Percentiles rank a stretch among this genome's conserved stretches.
phyloP scores from a whole-genome alignment of 1,140 invertebrate species.

The Doryteuthis pealeii region DNA sequence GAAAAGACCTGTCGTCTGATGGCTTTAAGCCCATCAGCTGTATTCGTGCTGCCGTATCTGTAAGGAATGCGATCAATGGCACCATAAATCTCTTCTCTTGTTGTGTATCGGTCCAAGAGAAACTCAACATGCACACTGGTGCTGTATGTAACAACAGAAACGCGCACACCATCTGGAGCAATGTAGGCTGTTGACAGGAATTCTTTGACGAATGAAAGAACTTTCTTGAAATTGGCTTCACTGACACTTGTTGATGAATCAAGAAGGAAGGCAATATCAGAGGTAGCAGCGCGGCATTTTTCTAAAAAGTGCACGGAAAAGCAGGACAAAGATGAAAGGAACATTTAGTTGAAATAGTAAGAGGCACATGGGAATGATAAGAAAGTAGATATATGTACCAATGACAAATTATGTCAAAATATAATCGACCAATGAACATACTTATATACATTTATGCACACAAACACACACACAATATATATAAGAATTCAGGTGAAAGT shows the following conservation, averaged over 20 bases:
- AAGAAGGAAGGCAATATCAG: constrained; percentile 44
- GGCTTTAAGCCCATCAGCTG: constrained; percentile 29
- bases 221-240: constrained; percentile 34
- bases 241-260: constrained; percentile 44
- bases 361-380: too few relatives aligned
- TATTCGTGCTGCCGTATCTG: constrained; percentile 38
- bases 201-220: constrained; percentile 35
- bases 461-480: too few relatives aligned
- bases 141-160: constrained; percentile 38
- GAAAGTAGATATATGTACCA: too few relatives aligned
- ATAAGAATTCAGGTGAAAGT: too few relatives aligned
- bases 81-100: constrained; percentile 22
- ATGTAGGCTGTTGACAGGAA: constrained; percentile 37
- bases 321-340: background rate
- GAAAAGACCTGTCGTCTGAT: constrained; percentile 28
- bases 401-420: too few relatives aligned
- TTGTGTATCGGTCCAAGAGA: constrained; percentile 30
- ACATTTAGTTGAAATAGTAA: background rate
- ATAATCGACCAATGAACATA: too few relatives aligned
- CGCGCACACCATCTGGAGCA: constrained; percentile 35
- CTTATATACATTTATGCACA: too few relatives aligned
- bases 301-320: background rate
- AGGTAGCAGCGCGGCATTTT: background rate
- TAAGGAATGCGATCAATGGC: constrained; percentile 38
- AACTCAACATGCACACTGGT: constrained; percentile 33